Evolutionary conservation across 1,140 invertebrate genomes (phyloP), one percentile per base, ranked within the genome.

Genomic region (Apis cerana): DNA sequence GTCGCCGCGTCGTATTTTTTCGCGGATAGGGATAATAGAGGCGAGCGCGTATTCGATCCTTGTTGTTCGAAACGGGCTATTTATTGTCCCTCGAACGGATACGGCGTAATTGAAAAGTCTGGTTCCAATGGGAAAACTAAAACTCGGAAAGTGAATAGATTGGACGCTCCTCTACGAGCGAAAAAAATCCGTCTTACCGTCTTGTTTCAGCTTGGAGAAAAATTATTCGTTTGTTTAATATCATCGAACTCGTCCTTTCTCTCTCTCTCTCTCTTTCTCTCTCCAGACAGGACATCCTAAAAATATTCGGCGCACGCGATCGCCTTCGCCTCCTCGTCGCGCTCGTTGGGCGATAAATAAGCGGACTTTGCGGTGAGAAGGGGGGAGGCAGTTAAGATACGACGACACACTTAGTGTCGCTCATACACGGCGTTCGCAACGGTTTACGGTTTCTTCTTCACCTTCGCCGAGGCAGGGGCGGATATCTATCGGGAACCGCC

Each of bases 341-440:
- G 52, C 67, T 88, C 71, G 65, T 77, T 85, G 59, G 78, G 76
- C 85, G 82, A 88, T 88, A 88, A 88, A 88, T 88, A 87, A 75
- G 67, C 75, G 75, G 61, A n/a, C 75, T 75, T 61, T 80, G 85
- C 75, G 77, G 43, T 64, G 21, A 54, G 75, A 64, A 21, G 68
- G 43, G 48, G 33, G 59, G 71, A 75, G 50, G 50, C 85, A 80
- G 85, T 85, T 87, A 84, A 80, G 82, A 85, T 85, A 88, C 69
- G 86, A 85, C 86, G 86, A 87, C 80, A 80, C 80, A 88, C 83
- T 87, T 83, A 88, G 83, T 85, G 80, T 71, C 59, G 75, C 80
- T 78, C 83, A 88, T 88, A 88, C 33, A 4, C 33, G 5, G 33
- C 33, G 33, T 7, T 0, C 33, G 4, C 33, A 5, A 43, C 33